Evolutionary conservation across 1,140 invertebrate species (phyloP).

Genomic region (Idris sp.): DNA sequence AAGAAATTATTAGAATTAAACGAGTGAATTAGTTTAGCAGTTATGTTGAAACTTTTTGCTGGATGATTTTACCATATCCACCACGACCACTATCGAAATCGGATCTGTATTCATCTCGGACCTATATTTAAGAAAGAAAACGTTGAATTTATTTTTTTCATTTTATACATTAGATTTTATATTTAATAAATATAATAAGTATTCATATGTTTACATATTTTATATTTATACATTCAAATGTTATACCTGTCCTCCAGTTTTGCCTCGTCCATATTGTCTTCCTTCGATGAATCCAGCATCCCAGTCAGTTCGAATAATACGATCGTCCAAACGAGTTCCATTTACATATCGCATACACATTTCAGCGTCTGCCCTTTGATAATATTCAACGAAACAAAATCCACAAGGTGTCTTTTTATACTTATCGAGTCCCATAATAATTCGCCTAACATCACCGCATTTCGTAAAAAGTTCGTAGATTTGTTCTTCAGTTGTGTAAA

Average conservation of each 20-base stretch:
- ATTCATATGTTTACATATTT: too few species aligned
- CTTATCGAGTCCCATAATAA: conserved; percentile 99
- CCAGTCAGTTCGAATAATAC: conserved; percentile 99
- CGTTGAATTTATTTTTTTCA: not conserved
- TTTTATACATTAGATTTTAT: not conserved
- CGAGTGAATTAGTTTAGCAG: conserved; percentile 3
- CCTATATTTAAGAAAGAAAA: conserved; percentile 82
- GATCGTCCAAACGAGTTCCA: conserved; percentile 97
- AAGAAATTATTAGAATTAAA: conserved; percentile 1
- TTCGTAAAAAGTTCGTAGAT: conserved; percentile 98
- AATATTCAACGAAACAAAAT: conserved; percentile 99
- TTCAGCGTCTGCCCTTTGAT: conserved; percentile 92
- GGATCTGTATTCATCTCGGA: conserved; percentile 98
- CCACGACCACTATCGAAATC: conserved; percentile 98
- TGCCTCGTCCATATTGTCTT: conserved; percentile 97
- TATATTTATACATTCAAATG: too few species aligned
- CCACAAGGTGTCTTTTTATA: conserved; percentile 99
- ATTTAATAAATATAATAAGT: too few species aligned
- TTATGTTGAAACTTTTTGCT: conserved; percentile 83
- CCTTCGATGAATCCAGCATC: conserved; percentile 99
- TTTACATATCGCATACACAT: conserved; percentile 97
- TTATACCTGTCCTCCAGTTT: conserved; percentile 98
- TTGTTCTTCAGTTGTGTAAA: conserved; percentile 99
- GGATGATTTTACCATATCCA: conserved; percentile 96
- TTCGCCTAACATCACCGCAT: conserved; percentile 96